Conservation (phyloP, 2,888 invertebrate genomes). For the Dichetophora obliterata region DNA sequence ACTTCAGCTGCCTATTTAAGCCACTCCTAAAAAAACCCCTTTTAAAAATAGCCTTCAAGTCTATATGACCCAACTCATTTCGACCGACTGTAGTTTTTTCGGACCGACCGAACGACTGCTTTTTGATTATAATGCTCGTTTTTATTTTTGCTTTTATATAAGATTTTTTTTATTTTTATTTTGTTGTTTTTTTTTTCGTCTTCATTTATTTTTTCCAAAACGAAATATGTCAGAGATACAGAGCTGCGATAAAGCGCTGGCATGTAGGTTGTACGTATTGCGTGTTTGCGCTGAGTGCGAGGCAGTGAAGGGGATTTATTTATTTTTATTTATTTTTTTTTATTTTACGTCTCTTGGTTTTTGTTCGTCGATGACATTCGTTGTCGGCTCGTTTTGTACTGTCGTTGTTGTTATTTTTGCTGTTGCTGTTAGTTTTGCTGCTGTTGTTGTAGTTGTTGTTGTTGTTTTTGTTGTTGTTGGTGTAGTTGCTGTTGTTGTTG, state of each 20-base stretch:
- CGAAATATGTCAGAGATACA: conserved; percentile 56
- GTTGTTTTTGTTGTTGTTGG: conserved; percentile 19
- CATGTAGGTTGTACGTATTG: conserved; percentile 35
- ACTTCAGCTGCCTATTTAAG: no score
- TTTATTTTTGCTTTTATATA: conserved; percentile 34
- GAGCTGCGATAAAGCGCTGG: conserved; percentile 52
- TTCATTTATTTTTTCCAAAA: conserved; percentile 48
- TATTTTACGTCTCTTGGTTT: conserved; percentile 45
- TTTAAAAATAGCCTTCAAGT: neutral
- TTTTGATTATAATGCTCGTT: conserved; percentile 1
- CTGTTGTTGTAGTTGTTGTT: conserved; percentile 15
- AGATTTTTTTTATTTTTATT: conserved; percentile 24
- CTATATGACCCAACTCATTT: neutral
- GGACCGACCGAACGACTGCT: conserved; percentile 7
- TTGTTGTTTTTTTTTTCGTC: conserved; percentile 41
- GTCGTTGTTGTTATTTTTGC: conserved; percentile 32
- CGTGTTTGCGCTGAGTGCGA: conserved; percentile 24
- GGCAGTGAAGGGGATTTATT: conserved; percentile 46
- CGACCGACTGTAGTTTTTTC: neutral
- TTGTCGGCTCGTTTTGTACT: conserved; percentile 49
- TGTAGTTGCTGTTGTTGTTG: neutral
- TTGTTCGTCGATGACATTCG: conserved; percentile 50
- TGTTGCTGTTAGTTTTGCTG: neutral
- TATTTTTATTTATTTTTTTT: conserved; percentile 41
- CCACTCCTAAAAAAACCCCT: neutral